Evolutionary conservation across 2,888 invertebrate genomes (phyloP).

Genomic region (Dryobotodes eremita): DNA sequence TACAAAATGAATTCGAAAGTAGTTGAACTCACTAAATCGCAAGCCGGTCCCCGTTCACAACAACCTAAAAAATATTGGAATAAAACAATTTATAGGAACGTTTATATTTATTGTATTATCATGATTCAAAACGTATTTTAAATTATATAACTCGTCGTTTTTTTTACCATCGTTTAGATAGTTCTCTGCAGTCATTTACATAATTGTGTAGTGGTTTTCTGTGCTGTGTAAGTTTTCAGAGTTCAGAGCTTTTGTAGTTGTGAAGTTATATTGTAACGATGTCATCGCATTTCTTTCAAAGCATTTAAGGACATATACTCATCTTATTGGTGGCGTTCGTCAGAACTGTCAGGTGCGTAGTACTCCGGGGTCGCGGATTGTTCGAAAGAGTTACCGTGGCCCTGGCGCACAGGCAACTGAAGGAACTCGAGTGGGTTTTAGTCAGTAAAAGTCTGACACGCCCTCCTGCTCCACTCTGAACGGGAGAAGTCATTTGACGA

Average conservation of each 20-base stretch:
- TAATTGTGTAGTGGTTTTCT: constrained; percentile 30
- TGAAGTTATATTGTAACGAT: neutral
- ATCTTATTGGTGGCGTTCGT: too few relatives aligned
- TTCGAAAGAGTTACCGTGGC: too few relatives aligned
- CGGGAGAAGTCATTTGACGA: too few relatives aligned
- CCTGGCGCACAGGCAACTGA: too few relatives aligned
- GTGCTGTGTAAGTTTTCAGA: constrained; percentile 11
- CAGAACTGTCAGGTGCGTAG: too few relatives aligned
- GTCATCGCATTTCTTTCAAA: too few relatives aligned
- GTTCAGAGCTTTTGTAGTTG: neutral
- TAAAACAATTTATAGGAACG: constrained; percentile 28
- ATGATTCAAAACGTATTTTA: constrained; percentile 35
- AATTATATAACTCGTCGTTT: constrained; percentile 25
- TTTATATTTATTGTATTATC: constrained; percentile 44
- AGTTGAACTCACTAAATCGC: neutral
- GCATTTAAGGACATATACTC: too few relatives aligned
- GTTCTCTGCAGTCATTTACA: constrained; percentile 46
- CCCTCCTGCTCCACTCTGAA: too few relatives aligned
- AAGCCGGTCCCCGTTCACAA: neutral
- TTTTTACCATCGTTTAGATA: constrained; percentile 12
- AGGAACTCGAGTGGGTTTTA: too few relatives aligned
- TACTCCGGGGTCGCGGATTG: too few relatives aligned
- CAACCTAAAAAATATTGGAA: constrained; percentile 14
- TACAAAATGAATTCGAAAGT: neutral
- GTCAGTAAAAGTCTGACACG: too few relatives aligned